Percentiles rank a stretch among this genome's conserved stretches.
phyloP scores from a whole-genome alignment of 2,113 vertebrate species.

The Cololabis saira region DNA sequence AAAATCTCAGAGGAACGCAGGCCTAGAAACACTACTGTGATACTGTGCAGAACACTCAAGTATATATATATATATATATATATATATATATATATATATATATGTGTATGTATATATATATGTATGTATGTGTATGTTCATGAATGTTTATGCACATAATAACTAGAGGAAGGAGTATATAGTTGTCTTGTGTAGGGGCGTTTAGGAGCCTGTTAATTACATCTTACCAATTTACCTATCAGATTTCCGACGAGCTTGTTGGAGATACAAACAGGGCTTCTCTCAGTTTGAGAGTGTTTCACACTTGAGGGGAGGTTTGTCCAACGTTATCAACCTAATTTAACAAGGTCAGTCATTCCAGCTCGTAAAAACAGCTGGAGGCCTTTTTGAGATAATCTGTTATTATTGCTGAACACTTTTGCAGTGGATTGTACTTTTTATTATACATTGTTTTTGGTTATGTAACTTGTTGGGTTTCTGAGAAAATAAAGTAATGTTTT shows the following conservation, averaged over 20 bases:
- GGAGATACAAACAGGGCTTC: conserved; percentile 7
- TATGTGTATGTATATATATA: too few relatives aligned
- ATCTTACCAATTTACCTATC: conserved; percentile 13
- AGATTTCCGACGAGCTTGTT: conserved; percentile 9
- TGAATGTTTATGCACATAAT: too few relatives aligned
- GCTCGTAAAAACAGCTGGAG: conserved; percentile 30
- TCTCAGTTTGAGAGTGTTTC: conserved; percentile 36
- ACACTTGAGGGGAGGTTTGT: conserved; percentile 25
- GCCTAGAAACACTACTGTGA: too few relatives aligned
- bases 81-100: too few relatives aligned
- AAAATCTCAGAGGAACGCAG: too few relatives aligned
- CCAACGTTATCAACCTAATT: conserved; percentile 27
- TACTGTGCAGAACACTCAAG: too few relatives aligned
- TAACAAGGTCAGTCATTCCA: conserved; percentile 35
- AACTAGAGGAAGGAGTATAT: too few relatives aligned
- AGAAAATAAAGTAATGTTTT: background rate
- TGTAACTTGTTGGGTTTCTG: conserved; percentile 14
- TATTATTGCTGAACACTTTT: conserved; percentile 21
- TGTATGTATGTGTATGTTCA: too few relatives aligned
- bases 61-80: too few relatives aligned
- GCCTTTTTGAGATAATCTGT: conserved; percentile 34
- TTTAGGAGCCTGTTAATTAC: conserved; percentile 7
- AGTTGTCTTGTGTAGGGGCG: background rate
- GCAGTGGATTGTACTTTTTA: conserved; percentile 24
- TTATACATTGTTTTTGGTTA: conserved; percentile 28